Conservation (phyloP, 2,888 invertebrate genomes). For the Bruchidius siliquastri region DNA sequence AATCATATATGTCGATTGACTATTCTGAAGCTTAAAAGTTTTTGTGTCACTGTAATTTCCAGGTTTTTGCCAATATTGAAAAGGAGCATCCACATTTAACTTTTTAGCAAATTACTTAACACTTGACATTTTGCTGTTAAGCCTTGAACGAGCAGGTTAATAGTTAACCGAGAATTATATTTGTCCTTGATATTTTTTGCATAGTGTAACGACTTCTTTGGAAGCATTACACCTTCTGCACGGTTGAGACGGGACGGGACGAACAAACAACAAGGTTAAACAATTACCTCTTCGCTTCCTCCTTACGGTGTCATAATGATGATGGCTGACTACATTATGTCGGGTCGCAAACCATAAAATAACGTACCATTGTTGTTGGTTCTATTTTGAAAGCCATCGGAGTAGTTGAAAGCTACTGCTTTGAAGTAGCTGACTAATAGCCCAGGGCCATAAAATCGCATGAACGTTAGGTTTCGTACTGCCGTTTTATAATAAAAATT, state of each 20-base stretch:
- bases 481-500: too few species aligned
- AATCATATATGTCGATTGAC: too few species aligned
- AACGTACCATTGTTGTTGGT: slow-evolving; percentile 14
- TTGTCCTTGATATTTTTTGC: not conserved
- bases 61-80: too few species aligned
- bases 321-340: slow-evolving; percentile 11
- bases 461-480: too few species aligned
- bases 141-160: not conserved
- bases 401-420: not conserved
- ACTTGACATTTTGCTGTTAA: not conserved
- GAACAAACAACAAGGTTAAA: not conserved
- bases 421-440: too few species aligned
- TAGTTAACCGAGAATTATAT: not conserved
- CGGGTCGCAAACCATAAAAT: slow-evolving; percentile 16
- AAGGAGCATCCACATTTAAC: too few species aligned
- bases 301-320: not conserved
- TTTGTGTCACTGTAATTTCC: too few species aligned
- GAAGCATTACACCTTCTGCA: not conserved
- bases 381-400: not conserved
- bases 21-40: too few species aligned
- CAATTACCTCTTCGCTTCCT: not conserved
- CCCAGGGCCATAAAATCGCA: too few species aligned
- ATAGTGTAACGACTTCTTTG: not conserved
- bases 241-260: not conserved
- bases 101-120: not conserved